These are phyloP conservation scores for Lepidurus apus DNA, from an alignment of 1,140 invertebrate species.

Conservation along the genomic window DNA sequence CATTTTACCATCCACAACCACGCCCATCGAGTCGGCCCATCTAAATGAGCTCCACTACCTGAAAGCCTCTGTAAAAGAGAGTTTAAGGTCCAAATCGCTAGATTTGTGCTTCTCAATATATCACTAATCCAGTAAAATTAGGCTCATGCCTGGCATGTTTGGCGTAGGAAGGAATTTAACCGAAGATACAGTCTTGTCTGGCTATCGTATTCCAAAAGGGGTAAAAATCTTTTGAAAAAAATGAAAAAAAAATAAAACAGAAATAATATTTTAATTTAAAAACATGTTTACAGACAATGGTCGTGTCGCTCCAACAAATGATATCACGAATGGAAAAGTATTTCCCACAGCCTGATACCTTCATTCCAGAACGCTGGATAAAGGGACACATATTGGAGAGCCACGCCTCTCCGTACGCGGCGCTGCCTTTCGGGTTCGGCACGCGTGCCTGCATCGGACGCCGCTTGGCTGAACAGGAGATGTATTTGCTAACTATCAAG, in stretches of 20 bases:
- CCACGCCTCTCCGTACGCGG: slow-evolving; percentile 55
- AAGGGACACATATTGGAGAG: slow-evolving; percentile 41
- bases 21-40: slow-evolving; percentile 43
- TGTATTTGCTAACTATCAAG: slow-evolving; percentile 39
- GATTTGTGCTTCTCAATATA: not conserved
- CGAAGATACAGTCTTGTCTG: slow-evolving; percentile 65
- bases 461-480: slow-evolving; percentile 46
- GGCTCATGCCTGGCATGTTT: slow-evolving; percentile 72
- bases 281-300: slow-evolving; percentile 58
- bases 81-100: slow-evolving; percentile 42
- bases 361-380: slow-evolving; percentile 76
- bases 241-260: slow-evolving; percentile 42
- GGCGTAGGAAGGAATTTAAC: slow-evolving; percentile 74
- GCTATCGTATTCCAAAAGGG: slow-evolving; percentile 69
- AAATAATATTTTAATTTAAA: not conserved
- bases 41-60: slow-evolving; percentile 49
- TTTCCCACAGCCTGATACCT: slow-evolving; percentile 67
- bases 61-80: slow-evolving; percentile 60
- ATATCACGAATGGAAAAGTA: slow-evolving; percentile 71
- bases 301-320: slow-evolving; percentile 76
- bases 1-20: slow-evolving; percentile 29
- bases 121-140: slow-evolving; percentile 29
- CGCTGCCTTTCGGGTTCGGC: slow-evolving; percentile 83
- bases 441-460: slow-evolving; percentile 45
- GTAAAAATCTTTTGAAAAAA: slow-evolving; percentile 56